Percentiles rank a stretch among this genome's conserved stretches.
phyloP scores from a whole-genome alignment of 1,140 invertebrate species.

The Asobara japonica region DNA sequence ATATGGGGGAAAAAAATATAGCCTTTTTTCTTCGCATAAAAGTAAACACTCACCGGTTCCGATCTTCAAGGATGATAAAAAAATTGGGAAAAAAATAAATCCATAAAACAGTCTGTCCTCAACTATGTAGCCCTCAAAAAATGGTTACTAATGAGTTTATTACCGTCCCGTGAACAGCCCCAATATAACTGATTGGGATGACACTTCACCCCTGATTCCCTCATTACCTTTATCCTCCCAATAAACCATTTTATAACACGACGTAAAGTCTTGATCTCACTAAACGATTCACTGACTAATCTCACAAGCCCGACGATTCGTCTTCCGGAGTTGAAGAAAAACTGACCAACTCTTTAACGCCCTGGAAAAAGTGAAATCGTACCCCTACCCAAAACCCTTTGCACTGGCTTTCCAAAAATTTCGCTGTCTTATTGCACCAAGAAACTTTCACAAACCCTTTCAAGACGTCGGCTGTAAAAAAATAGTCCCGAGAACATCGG shows the following conservation, averaged over 20 bases:
- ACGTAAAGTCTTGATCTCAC: conserved; percentile 45
- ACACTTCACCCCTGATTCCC: conserved; percentile 4
- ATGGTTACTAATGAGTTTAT: not conserved
- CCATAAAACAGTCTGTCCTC: too few species aligned
- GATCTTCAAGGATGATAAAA: too few species aligned
- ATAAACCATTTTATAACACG: conserved; percentile 51
- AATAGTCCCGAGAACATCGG: not conserved
- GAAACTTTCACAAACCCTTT: conserved; percentile 55
- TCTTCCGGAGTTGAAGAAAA: conserved; percentile 41
- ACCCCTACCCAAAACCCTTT: conserved; percentile 55
- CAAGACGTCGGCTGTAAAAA: conserved; percentile 3
- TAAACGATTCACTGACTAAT: not conserved
- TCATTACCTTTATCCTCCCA: conserved; percentile 22
- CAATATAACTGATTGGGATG: not conserved
- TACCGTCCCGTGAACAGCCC: too few species aligned
- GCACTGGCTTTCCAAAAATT: conserved; percentile 51
- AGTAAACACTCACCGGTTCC: too few species aligned
- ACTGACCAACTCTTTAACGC: conserved; percentile 44
- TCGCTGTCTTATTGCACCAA: conserved; percentile 42
- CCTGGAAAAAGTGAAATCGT: conserved; percentile 50
- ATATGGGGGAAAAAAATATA: too few species aligned
- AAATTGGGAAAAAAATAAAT: too few species aligned
- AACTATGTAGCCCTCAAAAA: too few species aligned
- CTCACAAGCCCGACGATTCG: conserved; percentile 20
- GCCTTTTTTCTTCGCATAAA: too few species aligned